A percentile compares a stretch with the other conserved stretches of the same genome.
Evolutionary conservation across 2,888 invertebrate species (phyloP).

Genomic region (Drosophila koepferae): DNA sequence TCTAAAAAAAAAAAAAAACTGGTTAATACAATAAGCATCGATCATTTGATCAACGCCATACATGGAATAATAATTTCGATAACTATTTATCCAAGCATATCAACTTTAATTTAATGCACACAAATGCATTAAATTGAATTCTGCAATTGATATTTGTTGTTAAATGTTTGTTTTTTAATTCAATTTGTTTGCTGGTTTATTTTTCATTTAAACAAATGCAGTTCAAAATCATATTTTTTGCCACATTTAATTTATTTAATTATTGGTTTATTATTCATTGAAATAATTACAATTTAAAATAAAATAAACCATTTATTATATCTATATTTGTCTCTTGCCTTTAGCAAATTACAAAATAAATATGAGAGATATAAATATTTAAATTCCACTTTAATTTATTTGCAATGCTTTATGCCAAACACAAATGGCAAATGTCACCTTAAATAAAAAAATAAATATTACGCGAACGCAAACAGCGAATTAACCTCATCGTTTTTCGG

Average conservation of each 20-base stretch:
- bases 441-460: not conserved
- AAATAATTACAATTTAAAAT: too few relatives aligned
- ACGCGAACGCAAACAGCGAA: not conserved
- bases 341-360: not conserved
- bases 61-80: constrained; percentile 18
- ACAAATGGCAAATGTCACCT: not conserved
- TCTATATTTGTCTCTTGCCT: not conserved
- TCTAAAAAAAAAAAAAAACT: not conserved
- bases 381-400: too few relatives aligned
- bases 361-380: constrained; percentile 1
- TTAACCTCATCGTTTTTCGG: constrained; percentile 17
- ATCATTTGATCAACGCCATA: constrained; percentile 18
- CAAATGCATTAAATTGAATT: constrained; percentile 2
- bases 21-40: constrained; percentile 16
- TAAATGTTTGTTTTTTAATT: not conserved
- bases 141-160: not conserved
- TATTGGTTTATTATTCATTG: not conserved
- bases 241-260: not conserved
- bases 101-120: not conserved
- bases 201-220: not conserved
- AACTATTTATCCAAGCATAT: constrained; percentile 12
- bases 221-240: not conserved
- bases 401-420: too few relatives aligned
- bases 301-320: not conserved
- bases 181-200: not conserved